These are phyloP conservation scores for Lamprologus callipterus DNA, from an alignment of 2,113 vertebrate genomes.

Conservation along the genomic window DNA sequence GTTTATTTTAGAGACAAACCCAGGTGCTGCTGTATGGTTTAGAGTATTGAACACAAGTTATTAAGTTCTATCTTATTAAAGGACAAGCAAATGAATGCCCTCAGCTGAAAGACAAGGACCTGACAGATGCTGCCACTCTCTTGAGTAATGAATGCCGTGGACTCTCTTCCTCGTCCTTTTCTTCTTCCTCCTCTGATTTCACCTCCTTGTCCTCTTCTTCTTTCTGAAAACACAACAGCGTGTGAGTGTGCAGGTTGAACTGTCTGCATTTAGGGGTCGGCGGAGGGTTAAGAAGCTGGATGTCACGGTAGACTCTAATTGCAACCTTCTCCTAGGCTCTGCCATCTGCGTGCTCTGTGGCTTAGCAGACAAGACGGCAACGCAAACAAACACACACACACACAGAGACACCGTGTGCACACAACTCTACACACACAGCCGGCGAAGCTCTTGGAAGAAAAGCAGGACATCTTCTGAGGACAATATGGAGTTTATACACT, in stretches of 20 bases:
- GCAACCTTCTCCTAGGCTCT: background rate
- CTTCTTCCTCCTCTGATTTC: conserved; percentile 30
- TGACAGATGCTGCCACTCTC: conserved; percentile 64
- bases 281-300: background rate
- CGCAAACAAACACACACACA: background rate
- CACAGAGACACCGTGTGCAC: accelerated
- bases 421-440: background rate
- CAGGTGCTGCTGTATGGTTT: background rate
- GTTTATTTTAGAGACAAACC: background rate
- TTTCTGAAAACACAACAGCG: background rate
- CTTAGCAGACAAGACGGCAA: background rate
- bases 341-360: background rate
- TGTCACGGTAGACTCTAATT: background rate
- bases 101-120: conserved; percentile 70
- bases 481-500: background rate
- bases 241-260: background rate
- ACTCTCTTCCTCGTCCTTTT: conserved; percentile 34
- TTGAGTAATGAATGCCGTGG: conserved; percentile 57
- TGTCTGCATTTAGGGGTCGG: background rate
- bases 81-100: background rate
- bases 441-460: background rate
- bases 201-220: conserved; percentile 10
- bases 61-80: background rate
- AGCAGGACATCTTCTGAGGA: background rate
- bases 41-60: background rate